Evolutionary conservation across 2,797 vertebrate species (phyloP), one percentile per base, ranked within the genome.

Genomic region (Picus viridis): DNA sequence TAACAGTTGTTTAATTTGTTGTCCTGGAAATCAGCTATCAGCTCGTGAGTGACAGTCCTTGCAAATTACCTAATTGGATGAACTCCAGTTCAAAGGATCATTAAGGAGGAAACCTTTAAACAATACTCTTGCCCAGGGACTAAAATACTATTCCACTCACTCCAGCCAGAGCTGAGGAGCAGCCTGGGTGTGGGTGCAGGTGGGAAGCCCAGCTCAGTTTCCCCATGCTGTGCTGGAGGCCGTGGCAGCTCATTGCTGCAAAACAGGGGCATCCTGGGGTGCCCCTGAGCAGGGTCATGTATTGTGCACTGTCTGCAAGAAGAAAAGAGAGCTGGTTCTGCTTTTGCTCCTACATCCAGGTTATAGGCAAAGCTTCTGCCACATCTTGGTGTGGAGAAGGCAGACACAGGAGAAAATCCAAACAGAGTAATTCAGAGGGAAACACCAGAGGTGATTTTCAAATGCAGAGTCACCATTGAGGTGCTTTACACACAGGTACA

Each of bases 341-440:
- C 23, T 41, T 70, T 11, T 53, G 36, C n/a, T 63, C 24, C 4
- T 45, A 7, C 3, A 34, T 29, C 45, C 81, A 86, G 81, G 77
- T 74, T 83, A 8, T 65, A 78, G 81, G 54, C 68, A 91, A 34
- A 86, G 81, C 67, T 90, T 59, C 84, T 61, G 86, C 89, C 30
- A 22, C 29, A 64, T 2, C 24, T 17, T 43, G 63, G 74, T 74
- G 36, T 0, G 0, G 65, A 62, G 70, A 43, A 71, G 20, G 67
- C 54, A 7, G 58, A 30, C 11, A 23, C 47, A 49, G 51, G 57
- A 59, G 51, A 29, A 82, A 86, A 73, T 45, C 51, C n/a, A 59
- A 70, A n/a, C 45, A 36, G 32, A 63, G 22, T 22, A n/a, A 67
- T 49, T 73, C 69, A 88, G 49, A 82, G 43, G 68, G 86, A 92